Base-by-base conservation (phyloP, 2,888 invertebrate genomes). In the Ormyrus labotus region DNA sequence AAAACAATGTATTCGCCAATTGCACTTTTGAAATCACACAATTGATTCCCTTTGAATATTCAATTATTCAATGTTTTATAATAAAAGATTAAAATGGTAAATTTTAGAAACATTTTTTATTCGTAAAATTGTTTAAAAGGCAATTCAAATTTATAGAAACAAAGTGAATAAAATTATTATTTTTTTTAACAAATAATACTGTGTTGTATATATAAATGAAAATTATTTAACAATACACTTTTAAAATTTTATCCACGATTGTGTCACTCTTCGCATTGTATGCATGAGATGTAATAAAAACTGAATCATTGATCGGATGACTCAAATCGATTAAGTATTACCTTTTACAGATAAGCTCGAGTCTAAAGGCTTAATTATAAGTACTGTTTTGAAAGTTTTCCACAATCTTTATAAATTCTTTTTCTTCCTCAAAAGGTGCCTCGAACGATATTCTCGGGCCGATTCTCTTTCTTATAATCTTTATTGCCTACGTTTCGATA, bases 111-210 rank as follows among this genome's bases (percentile, higher is more conserved):
- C 6, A 63, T 13, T 19, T 11, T 53, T 63, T 50, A 11, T 50
- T 9, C 57, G 19, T 60, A 53, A 60, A 34, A 19, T 11, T 13
- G 5, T 61, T 45, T 61, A 5, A 61, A 53, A 53, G 67, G 1
- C 34, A 47, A 51, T 51, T 53, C 19, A 57, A 1, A 45, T 50
- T 63, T 61, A 45, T 13, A 45, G 9, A 53, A 68, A 68, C 10
- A 45, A 51, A 63, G 53, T 45, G 19, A 48, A 72, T 51, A 53
- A 51, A 68, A 51, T 47, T 47, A 55, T 45, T 10, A 34, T 47
- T 51, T 63, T 57, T 61, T 53, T 57, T 6, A 48, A 70, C 6
- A 48, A 69, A 70, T 77, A 64, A 77, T 70, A 77, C 77, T 77
- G 70, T n/a, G 19, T 50, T 69, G 57, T 55, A 77, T 34, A 34